Evolutionary conservation across 2,888 invertebrate species (phyloP).

Genomic region (Reticulitermes lucifugus): DNA sequence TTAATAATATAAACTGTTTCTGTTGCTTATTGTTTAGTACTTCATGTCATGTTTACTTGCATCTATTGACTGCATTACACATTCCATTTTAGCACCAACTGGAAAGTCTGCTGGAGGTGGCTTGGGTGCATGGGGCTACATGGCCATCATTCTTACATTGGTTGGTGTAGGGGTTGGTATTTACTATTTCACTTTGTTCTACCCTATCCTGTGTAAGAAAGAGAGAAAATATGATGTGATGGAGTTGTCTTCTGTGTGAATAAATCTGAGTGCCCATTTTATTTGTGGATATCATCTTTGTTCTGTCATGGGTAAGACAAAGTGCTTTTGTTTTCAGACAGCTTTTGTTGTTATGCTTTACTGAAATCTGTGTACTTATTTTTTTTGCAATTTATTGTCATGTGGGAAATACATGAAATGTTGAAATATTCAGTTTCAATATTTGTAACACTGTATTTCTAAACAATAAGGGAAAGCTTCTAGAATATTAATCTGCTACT

Average conservation of each 20-base stretch:
- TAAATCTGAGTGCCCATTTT: too few species aligned
- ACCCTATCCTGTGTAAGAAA: conserved; percentile 72
- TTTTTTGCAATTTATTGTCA: too few species aligned
- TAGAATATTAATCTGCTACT: too few species aligned
- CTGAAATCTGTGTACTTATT: too few species aligned
- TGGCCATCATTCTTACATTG: conserved; percentile 67
- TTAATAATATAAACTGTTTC: neutral
- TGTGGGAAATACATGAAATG: too few species aligned
- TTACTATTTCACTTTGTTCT: conserved; percentile 76
- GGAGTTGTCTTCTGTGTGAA: conserved; percentile 64
- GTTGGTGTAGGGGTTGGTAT: conserved; percentile 68
- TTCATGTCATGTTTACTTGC: neutral
- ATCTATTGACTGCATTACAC: neutral
- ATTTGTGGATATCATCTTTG: too few species aligned
- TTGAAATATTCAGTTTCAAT: too few species aligned
- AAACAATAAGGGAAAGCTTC: too few species aligned
- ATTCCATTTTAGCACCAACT: neutral
- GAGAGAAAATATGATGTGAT: conserved; percentile 70
- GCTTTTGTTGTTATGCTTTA: too few species aligned
- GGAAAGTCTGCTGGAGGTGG: neutral
- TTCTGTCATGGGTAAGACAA: too few species aligned
- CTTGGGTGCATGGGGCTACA: conserved; percentile 72
- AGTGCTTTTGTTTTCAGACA: too few species aligned
- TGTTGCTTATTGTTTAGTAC: neutral
- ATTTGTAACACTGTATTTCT: too few species aligned